These are phyloP conservation scores for Nyctereutes procyonoides DNA, from an alignment of 2,113 vertebrate genomes.

Conservation along the genomic window DNA sequence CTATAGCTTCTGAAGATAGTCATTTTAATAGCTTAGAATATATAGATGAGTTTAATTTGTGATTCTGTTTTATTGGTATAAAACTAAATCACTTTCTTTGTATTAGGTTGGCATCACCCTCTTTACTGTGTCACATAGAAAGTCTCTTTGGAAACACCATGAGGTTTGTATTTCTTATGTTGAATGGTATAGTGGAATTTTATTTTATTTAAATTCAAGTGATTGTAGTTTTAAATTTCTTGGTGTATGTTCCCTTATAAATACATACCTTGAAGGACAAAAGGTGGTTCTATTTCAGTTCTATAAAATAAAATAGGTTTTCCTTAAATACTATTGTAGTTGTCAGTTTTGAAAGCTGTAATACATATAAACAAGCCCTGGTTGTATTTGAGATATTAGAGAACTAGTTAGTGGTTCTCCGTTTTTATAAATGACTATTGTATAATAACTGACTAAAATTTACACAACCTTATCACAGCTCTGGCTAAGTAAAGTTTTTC, in stretches of 20 bases:
- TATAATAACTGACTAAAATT: background rate
- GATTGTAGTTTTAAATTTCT: conserved; percentile 46
- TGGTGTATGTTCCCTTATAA: background rate
- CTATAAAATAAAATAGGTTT: background rate
- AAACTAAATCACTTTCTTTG: conserved; percentile 32
- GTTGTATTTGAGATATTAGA: background rate
- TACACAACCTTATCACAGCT: background rate
- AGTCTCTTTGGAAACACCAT: conserved; percentile 99
- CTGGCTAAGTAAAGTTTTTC: background rate
- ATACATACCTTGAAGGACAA: background rate
- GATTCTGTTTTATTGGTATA: background rate
- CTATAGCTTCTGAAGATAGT: background rate
- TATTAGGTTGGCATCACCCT: conserved; percentile 96
- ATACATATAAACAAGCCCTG: background rate
- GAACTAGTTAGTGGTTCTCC: background rate
- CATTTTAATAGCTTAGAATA: background rate
- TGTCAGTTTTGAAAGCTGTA: conserved; percentile 18
- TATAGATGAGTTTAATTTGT: background rate
- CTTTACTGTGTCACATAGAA: conserved; percentile 98
- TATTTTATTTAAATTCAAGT: conserved; percentile 47
- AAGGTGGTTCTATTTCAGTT: conserved; percentile 33
- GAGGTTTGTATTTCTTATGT: conserved; percentile 76
- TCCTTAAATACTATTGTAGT: conserved; percentile 15
- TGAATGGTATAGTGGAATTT: background rate
- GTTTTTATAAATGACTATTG: background rate